phyloP scores from a whole-genome alignment of 2,113 vertebrate species.

The Rhea pennata region DNA sequence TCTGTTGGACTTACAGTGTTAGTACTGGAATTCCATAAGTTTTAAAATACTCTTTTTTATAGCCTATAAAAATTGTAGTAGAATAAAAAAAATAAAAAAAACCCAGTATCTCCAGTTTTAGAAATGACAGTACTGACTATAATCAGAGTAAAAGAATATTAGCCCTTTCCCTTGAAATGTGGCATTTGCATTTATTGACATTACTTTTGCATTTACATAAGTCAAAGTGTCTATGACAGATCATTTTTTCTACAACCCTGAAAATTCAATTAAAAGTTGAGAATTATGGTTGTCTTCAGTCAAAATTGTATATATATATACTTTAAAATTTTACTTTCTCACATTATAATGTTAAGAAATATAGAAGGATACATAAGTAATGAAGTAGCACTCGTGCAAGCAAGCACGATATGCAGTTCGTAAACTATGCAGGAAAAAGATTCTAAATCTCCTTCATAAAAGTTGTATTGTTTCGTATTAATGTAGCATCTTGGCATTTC shows the following conservation, averaged over 20 bases:
- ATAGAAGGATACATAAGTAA: not conserved
- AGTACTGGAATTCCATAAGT: not conserved
- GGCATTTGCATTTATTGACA: not conserved
- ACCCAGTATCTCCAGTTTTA: not conserved
- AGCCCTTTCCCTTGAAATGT: not conserved
- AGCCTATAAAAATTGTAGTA: not conserved
- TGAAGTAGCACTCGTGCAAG: not conserved
- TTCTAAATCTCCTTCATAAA: not conserved
- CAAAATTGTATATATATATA: not conserved
- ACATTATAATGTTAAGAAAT: not conserved
- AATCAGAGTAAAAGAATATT: not conserved
- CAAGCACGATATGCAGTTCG: not conserved
- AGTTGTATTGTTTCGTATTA: not conserved
- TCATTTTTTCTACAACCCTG: not conserved
- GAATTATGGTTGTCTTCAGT: not conserved
- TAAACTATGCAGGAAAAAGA: not conserved
- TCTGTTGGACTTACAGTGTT: not conserved
- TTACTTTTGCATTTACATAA: not conserved
- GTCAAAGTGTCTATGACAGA: not conserved
- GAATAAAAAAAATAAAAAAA: not conserved
- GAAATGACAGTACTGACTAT: not conserved
- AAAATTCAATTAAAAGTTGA: not conserved
- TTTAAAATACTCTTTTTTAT: not conserved
- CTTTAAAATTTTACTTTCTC: not conserved
- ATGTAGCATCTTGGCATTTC: not conserved